Percentiles rank a stretch among this genome's conserved stretches.
Evolutionary conservation across 2,797 vertebrate species (phyloP).

Genomic region (Muraenolepis orangiensis): DNA sequence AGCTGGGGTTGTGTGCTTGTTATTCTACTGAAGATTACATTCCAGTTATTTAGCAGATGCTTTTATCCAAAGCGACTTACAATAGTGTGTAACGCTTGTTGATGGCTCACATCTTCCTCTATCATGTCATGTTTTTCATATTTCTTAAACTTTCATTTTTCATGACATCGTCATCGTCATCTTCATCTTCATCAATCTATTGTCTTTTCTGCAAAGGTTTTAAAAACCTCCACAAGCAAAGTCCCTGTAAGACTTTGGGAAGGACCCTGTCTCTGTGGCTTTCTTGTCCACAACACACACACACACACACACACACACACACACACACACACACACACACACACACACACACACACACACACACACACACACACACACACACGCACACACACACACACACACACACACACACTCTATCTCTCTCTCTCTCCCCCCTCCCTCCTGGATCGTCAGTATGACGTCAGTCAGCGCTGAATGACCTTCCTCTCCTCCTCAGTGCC

Average conservation of each 20-base stretch:
- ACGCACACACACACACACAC: constrained; percentile 22
- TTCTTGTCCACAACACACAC: background rate
- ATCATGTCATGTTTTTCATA: background rate
- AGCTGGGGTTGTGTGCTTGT: background rate
- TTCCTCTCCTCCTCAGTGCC: constrained; percentile 45
- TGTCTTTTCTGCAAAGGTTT: background rate
- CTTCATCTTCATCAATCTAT: no score
- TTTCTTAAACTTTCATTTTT: no score
- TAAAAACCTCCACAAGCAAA: no score
- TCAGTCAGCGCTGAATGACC: constrained; percentile 66
- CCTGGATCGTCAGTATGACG: constrained; percentile 54
- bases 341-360: constrained; percentile 10
- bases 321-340: constrained; percentile 2
- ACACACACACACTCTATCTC: constrained; percentile 29
- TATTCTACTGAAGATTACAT: background rate
- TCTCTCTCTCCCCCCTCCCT: constrained; percentile 44
- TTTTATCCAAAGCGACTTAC: no score
- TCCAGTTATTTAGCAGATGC: no score
- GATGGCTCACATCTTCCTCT: background rate
- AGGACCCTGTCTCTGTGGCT: no score
- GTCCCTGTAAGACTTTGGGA: no score
- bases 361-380: background rate
- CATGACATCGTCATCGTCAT: no score
- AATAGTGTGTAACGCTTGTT: background rate
- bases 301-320: background rate